phyloP scores from a whole-genome alignment of 2,888 invertebrate genomes.

The Scaptomyza parva region DNA sequence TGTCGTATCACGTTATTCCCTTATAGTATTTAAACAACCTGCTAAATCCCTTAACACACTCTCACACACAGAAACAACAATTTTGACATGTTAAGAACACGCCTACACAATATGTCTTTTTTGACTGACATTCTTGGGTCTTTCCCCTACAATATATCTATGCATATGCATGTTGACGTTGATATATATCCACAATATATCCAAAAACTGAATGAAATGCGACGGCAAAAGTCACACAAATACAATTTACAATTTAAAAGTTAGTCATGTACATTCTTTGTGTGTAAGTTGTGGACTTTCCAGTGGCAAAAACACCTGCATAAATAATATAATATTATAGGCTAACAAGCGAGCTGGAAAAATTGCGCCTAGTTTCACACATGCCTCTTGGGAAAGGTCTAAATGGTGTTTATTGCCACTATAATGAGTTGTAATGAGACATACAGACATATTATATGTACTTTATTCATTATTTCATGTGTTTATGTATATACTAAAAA shows the following conservation, averaged over 20 bases:
- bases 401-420: conserved; percentile 35
- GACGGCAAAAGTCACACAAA: conserved; percentile 6
- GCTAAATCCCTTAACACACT: not conserved
- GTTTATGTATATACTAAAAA: too few relatives aligned
- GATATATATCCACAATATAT: conserved; percentile 66
- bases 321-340: conserved; percentile 6
- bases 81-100: conserved; percentile 1
- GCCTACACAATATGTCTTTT: conserved; percentile 4
- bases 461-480: not conserved
- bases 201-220: conserved; percentile 52
- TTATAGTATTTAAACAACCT: not conserved
- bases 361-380: conserved; percentile 44
- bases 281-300: conserved; percentile 15
- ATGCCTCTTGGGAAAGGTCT: conserved; percentile 58
- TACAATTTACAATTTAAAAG: too few relatives aligned
- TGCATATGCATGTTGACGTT: conserved; percentile 58
- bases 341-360: conserved; percentile 47
- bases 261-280: not conserved
- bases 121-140: conserved; percentile 40
- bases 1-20: not conserved
- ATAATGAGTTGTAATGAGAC: conserved; percentile 17
- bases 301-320: conserved; percentile 16
- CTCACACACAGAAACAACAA: not conserved
- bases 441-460: not conserved
- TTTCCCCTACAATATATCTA: conserved; percentile 58